Conservation (phyloP, 2,888 invertebrate species). For the Epirrita christyi region DNA sequence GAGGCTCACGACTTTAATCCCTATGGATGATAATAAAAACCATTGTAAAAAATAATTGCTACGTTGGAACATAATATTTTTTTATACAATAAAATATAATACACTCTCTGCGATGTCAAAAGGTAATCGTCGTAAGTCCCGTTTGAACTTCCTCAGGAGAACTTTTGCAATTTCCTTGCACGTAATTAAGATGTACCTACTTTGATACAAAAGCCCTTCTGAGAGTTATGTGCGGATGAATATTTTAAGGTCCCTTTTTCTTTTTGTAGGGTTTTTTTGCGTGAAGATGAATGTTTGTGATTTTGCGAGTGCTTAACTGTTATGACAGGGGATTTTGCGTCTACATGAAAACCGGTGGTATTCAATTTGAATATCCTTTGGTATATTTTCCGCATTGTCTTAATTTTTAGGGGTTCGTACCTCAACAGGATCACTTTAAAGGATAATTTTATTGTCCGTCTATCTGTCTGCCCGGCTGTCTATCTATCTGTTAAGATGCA, state of each 20-base stretch:
- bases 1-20: too few relatives aligned
- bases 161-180: slow-evolving; percentile 36
- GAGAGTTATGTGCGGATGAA: slow-evolving; percentile 25
- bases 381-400: background rate
- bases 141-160: slow-evolving; percentile 21
- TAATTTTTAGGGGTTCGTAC: background rate
- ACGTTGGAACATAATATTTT: too few relatives aligned
- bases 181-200: slow-evolving; percentile 33
- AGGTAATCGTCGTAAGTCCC: slow-evolving; percentile 20
- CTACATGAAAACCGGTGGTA: slow-evolving; percentile 4
- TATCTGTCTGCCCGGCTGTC: too few relatives aligned
- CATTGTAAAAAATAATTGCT: too few relatives aligned
- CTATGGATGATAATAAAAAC: too few relatives aligned
- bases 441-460: too few relatives aligned
- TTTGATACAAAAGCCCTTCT: slow-evolving; percentile 23
- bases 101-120: slow-evolving; percentile 19
- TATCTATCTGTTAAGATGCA: too few relatives aligned
- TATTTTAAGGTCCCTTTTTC: slow-evolving; percentile 15
- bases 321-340: slow-evolving; percentile 11
- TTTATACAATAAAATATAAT: too few relatives aligned
- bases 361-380: slow-evolving; percentile 10
- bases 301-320: slow-evolving; percentile 3
- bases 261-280: slow-evolving; percentile 13
- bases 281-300: slow-evolving; percentile 5
- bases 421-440: too few relatives aligned